Base-by-base conservation (phyloP, 2,888 invertebrate species). In the Hirtodrosophila confusa region DNA sequence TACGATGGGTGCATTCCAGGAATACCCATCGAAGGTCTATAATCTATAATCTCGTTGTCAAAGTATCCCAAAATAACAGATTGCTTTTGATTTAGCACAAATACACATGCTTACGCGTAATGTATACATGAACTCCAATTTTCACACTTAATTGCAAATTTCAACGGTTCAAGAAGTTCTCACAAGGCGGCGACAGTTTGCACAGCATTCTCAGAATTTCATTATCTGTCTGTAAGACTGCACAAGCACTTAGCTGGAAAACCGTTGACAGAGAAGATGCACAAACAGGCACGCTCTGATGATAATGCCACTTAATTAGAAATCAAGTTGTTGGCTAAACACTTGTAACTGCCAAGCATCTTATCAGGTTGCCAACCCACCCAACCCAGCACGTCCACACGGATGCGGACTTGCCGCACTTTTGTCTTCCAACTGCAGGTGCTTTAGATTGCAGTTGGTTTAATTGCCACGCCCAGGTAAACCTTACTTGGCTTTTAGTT, bases 221-320 rank as follows among this genome's bases (percentile, higher is more conserved):
- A 57, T 66, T 61, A 61, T 54, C 51, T 57, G 39, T 8, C 41
- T 11, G 37, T 49, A 11, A 50, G 60, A 39, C 40, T 45, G 56
- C 29, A 49, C 58, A 60, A 72, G 55, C 75, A 69, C 55, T 64
- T 75, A 5, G 9, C 43, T 6, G 23, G 31, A 12, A 48, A 61
- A 43, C 24, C 70, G 71, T 71, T 71, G 65, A 54, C 60, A 65
- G 36, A 48, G 3, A 0, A 4, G 17, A 2, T 31, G 11, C 43
- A 12, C 12, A 8, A 35, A 35, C 7, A 6, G 27, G 8, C 39
- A 24, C 43, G 37, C 54, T 12, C 45, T 53, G 54, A 40, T 61
- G 67, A 55, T 66, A 70, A 86, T 69, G 69, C 31, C 58, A 69
- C 75, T 80, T 84, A 84, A 84, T 84, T 75, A 67, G 60, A 77